Conservation (phyloP, 2,888 invertebrate species). For the Nysson spinosus region DNA sequence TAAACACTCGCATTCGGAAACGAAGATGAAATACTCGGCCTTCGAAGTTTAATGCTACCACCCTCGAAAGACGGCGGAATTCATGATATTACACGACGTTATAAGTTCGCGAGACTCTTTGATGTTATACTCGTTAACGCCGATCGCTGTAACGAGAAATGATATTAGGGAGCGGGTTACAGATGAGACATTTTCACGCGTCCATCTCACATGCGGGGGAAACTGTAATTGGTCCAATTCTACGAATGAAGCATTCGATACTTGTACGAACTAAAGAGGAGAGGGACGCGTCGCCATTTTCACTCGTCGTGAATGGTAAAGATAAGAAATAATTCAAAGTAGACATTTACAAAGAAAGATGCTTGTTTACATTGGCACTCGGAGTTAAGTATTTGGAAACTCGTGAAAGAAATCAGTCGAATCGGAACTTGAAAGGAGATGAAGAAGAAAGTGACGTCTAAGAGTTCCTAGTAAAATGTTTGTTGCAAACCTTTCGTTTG, state of each 20-base stretch:
- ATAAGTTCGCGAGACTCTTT: no score
- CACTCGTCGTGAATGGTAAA: slow-evolving; percentile 36
- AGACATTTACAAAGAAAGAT: slow-evolving; percentile 14
- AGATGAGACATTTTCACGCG: no score
- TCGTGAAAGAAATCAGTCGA: slow-evolving; percentile 1
- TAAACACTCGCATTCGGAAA: no score
- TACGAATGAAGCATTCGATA: no score
- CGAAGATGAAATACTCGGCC: no score
- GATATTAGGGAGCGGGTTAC: slow-evolving; percentile 27
- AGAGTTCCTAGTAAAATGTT: slow-evolving; percentile 52
- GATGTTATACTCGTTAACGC: slow-evolving; percentile 35
- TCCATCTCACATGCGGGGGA: no score
- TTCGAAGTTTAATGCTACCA: no score
- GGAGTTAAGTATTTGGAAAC: slow-evolving; percentile 42
- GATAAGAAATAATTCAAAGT: slow-evolving; percentile 24
- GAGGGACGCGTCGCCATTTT: slow-evolving; percentile 15
- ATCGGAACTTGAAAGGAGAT: neutral
- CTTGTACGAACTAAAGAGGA: no score
- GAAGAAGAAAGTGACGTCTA: slow-evolving; percentile 10
- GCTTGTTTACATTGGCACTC: slow-evolving; percentile 46
- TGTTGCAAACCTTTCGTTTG: slow-evolving; percentile 55
- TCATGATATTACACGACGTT: no score
- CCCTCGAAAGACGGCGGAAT: no score
- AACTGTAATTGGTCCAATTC: no score
- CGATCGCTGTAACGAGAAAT: slow-evolving; percentile 14